Evolutionary conservation across 2,888 invertebrate genomes (phyloP).

Genomic region (Aelia acuminata): DNA sequence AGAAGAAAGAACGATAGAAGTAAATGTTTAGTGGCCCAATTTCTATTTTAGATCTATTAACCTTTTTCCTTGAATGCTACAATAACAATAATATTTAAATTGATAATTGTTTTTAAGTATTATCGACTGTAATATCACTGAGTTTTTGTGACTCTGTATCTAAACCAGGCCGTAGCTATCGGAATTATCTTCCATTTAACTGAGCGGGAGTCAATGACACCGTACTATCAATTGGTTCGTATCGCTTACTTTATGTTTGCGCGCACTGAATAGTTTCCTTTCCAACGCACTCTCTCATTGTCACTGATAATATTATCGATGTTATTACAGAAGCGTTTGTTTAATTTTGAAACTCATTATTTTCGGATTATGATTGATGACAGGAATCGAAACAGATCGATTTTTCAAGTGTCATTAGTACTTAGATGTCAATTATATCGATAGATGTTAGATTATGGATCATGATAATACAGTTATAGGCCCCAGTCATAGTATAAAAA

Average conservation of each 20-base stretch:
- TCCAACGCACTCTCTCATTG: too few species aligned
- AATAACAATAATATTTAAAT: not conserved
- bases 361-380: not conserved
- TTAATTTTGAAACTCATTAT: not conserved
- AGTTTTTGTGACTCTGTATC: not conserved
- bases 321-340: not conserved
- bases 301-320: not conserved
- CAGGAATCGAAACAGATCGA: not conserved
- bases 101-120: not conserved
- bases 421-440: too few species aligned
- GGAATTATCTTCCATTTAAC: not conserved
- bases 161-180: not conserved
- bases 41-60: not conserved
- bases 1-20: not conserved
- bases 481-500: too few species aligned
- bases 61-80: not conserved
- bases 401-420: too few species aligned
- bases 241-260: not conserved
- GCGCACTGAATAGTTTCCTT: not conserved
- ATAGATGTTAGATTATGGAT: too few species aligned
- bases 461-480: too few species aligned
- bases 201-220: not conserved
- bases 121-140: not conserved
- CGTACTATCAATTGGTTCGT: not conserved
- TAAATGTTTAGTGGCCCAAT: slow-evolving; percentile 4